Conservation (phyloP, 2,797 vertebrate species). For the Anguilla marmorata region DNA sequence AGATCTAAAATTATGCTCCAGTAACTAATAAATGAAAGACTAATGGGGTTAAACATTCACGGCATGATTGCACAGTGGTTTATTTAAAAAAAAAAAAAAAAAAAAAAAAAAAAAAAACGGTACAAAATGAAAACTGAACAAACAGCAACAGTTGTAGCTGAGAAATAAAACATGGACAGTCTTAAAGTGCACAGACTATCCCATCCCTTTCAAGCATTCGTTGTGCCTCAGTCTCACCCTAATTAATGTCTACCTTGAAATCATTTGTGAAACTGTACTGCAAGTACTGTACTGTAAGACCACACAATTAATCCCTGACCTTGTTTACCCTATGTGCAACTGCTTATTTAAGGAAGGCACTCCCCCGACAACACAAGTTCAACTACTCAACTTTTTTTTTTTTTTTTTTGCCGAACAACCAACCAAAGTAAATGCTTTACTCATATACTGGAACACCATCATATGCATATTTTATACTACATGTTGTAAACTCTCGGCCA, state of each 20-base stretch:
- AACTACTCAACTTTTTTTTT: not conserved
- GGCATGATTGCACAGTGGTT: not conserved
- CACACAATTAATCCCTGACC: not conserved
- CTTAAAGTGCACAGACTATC: not conserved
- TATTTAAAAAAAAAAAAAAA: not conserved
- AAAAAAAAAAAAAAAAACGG: not conserved
- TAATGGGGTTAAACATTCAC: not conserved
- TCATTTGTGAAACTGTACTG: not conserved
- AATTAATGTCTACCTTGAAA: not conserved
- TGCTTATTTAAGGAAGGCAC: not conserved
- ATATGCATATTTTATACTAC: no score
- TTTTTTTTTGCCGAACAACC: not conserved
- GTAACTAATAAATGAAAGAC: not conserved
- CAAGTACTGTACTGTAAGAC: not conserved
- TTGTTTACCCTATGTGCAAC: not conserved
- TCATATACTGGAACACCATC: no score
- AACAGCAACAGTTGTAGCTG: not conserved
- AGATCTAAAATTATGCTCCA: not conserved
- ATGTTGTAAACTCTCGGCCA: no score
- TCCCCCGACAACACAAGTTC: not conserved
- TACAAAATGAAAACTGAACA: constrained; percentile 1
- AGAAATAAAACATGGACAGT: not conserved
- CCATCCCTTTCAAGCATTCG: not conserved
- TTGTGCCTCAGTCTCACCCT: not conserved
- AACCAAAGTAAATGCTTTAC: no score